Evolutionary conservation across 2,888 invertebrate genomes (phyloP).

Genomic region (Hydriomena furcata): DNA sequence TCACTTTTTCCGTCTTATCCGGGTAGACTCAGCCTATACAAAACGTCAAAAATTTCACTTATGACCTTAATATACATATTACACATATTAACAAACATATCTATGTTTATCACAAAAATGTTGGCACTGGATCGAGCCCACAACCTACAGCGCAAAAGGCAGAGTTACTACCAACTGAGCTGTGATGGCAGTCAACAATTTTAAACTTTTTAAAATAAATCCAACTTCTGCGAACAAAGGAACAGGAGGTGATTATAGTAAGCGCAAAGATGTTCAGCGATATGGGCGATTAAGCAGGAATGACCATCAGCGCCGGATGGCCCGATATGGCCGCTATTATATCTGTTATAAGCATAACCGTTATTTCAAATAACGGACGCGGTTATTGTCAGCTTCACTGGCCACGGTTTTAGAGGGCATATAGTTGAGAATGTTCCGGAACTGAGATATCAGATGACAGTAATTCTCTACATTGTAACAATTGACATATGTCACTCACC

Average conservation of each 20-base stretch:
- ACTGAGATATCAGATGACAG: not conserved
- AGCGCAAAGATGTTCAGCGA: slow-evolving; percentile 6
- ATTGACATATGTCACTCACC: too few relatives aligned
- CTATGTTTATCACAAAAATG: too few relatives aligned
- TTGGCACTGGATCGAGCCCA: too few relatives aligned
- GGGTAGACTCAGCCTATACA: too few relatives aligned
- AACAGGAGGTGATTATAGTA: slow-evolving; percentile 11
- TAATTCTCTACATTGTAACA: too few relatives aligned
- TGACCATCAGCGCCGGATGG: slow-evolving; percentile 5
- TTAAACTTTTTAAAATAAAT: not conserved
- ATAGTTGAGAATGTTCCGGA: not conserved
- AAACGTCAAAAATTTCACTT: too few relatives aligned
- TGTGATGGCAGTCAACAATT: too few relatives aligned
- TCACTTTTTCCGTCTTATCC: too few relatives aligned
- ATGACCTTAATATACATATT: too few relatives aligned
- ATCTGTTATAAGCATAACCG: slow-evolving; percentile 20
- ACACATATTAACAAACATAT: too few relatives aligned
- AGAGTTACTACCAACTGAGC: too few relatives aligned
- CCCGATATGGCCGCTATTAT: slow-evolving; percentile 11
- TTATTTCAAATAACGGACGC: slow-evolving; percentile 22
- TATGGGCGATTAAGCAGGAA: slow-evolving; percentile 14
- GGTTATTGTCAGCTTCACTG: slow-evolving; percentile 13
- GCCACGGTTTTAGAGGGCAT: slow-evolving; percentile 1
- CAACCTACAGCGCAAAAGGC: too few relatives aligned
- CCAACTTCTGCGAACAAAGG: not conserved